These are phyloP conservation scores for Melopsittacus undulatus DNA, from an alignment of 2,797 vertebrate genomes.

Conservation along the genomic window DNA sequence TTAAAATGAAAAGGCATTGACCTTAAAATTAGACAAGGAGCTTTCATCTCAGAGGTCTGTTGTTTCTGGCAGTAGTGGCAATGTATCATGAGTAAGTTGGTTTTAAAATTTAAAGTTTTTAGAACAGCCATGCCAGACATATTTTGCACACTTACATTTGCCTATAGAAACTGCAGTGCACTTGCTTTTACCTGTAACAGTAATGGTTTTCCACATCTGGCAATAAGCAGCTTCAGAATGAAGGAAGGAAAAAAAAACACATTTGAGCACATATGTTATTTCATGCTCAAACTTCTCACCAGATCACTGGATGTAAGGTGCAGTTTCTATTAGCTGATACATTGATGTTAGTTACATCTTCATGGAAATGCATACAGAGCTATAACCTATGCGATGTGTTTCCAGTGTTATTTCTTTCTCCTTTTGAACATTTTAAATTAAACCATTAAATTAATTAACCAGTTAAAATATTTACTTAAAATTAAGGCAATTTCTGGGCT, in stretches of 20 bases:
- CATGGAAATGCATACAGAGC: fast-evolving
- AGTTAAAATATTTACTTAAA: neutral
- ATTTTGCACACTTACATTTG: neutral
- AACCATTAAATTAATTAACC: neutral
- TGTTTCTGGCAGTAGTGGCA: neutral
- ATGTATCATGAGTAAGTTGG: neutral
- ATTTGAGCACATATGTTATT: fast-evolving
- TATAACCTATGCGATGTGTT: neutral
- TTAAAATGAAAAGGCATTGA: neutral
- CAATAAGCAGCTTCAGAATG: neutral
- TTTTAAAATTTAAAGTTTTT: neutral
- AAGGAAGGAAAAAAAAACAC: fast-evolving
- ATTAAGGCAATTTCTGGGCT: neutral
- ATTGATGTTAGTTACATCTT: neutral
- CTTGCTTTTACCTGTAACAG: neutral
- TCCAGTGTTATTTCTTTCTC: no score
- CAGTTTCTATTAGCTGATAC: neutral
- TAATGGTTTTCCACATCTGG: neutral
- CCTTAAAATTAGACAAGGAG: neutral
- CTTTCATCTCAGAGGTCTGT: neutral
- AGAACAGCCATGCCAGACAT: neutral
- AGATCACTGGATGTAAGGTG: neutral
- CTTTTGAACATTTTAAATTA: neutral
- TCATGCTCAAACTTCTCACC: neutral
- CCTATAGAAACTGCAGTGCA: neutral